Base-by-base conservation (phyloP, 1,140 invertebrate species). In the Cherax destructor region DNA sequence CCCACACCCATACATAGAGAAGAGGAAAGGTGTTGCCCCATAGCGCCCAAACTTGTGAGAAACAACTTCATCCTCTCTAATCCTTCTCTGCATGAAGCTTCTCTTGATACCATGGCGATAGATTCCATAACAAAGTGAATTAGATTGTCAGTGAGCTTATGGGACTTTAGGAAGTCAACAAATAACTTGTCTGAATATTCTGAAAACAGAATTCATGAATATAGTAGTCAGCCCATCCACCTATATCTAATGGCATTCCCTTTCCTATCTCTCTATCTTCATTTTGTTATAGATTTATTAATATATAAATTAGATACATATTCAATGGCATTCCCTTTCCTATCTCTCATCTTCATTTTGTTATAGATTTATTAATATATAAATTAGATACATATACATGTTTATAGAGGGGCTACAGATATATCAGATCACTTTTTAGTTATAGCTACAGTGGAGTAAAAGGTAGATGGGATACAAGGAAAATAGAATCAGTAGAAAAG, bases 1-100 rank as follows among this genome's bases (percentile, higher is more conserved):
- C n/a, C 98, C 98, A 94, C 97, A 98, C 18, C 99, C 99, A 95
- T 99, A 99, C 96, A 99, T 97, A 21, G 98, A 97, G 96, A 97
- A 99, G 52, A 99, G 95, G 95, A 99, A 99, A 0, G 99, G 98
- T 49, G 98, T 99, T 94, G 99, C 99, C 30, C 98, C 99, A 95
- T 95, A 96, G 50, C 95, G 94, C 88, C 95, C 50, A 96, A 93
- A 80, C 95, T 96, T 49, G 93, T 92, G 16, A 96, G 89, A 95
- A 99, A 99, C 93, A 96, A 96, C 94, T 98, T 97, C n/a, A 97
- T 97, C 92, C 96, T 96, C 94, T 96, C 95, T 52, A 99, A 96
- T 13, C 98, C 98, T 94, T 98, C 96, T 86, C 96, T 94, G 92
- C 97, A 98, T 30, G 96, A 95, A 65, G 97, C 97, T 83, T 95